Conservation (phyloP, 2,113 vertebrate species). For the Capreolus pygargus region DNA sequence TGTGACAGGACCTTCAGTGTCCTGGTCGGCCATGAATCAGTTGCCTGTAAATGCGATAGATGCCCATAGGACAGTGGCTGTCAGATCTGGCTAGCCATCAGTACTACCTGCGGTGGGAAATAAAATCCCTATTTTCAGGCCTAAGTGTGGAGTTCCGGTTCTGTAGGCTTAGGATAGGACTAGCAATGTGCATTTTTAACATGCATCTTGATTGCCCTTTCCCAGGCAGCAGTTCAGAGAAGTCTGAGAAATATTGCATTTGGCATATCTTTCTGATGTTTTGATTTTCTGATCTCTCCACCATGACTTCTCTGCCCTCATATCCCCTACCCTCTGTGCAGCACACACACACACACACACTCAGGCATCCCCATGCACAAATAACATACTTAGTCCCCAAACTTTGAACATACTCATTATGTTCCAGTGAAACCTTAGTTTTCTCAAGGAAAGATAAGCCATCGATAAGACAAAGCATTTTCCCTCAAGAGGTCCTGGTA, state of each 20-base stretch:
- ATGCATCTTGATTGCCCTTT: not conserved
- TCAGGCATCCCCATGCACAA: not conserved
- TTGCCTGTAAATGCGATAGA: not conserved
- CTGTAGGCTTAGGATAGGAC: not conserved
- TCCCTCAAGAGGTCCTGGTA: not conserved
- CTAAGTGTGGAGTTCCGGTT: not conserved
- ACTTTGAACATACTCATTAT: not conserved
- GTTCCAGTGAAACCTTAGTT: not conserved
- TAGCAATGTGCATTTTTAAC: not conserved
- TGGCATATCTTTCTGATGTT: not conserved
- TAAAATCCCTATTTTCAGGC: not conserved
- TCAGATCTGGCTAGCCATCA: not conserved
- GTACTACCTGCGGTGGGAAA: not conserved
- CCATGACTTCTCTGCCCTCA: not conserved
- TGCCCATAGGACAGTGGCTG: not conserved
- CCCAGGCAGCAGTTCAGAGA: not conserved
- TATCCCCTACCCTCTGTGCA: not conserved
- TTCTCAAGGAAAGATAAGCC: conserved; percentile 2
- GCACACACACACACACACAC: not conserved
- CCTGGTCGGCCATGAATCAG: not conserved
- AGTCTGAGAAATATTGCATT: not conserved
- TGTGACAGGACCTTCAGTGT: not conserved
- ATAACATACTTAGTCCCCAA: not conserved
- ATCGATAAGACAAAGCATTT: not conserved
- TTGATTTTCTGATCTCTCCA: not conserved